A percentile compares a stretch with the other conserved stretches of the same genome.
Conservation (phyloP, 2,113 vertebrate genomes). For the Rallus limicola region DNA sequence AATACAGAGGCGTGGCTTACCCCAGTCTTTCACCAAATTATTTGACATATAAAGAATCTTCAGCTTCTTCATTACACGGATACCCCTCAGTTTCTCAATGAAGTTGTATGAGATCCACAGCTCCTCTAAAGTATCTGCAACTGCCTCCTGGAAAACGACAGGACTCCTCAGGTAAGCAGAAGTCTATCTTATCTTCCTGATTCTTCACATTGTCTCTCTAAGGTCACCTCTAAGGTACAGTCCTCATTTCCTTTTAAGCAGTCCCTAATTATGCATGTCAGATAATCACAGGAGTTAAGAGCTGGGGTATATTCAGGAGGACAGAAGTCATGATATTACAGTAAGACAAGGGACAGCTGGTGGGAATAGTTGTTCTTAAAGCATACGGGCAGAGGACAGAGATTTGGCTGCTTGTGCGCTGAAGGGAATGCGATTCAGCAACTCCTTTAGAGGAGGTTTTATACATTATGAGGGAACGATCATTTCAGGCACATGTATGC, state of each 20-base stretch:
- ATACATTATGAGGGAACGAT: neutral
- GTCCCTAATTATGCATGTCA: neutral
- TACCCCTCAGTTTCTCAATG: conserved; percentile 95
- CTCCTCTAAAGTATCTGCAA: conserved; percentile 91
- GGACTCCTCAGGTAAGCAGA: conserved; percentile 24
- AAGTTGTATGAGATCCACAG: conserved; percentile 97
- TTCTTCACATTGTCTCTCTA: neutral
- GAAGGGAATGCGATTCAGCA: neutral
- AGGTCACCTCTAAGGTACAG: neutral
- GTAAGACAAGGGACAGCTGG: neutral
- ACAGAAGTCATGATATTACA: neutral
- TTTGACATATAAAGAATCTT: conserved; percentile 97
- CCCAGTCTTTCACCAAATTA: conserved; percentile 97
- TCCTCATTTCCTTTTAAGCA: neutral
- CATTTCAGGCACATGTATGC: neutral
- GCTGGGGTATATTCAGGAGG: neutral
- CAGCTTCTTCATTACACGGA: conserved; percentile 91
- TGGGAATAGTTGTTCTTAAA: neutral
- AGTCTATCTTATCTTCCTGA: neutral
- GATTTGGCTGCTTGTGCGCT: neutral
- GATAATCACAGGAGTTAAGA: neutral
- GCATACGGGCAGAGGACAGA: neutral
- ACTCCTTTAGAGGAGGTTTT: neutral
- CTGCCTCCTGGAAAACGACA: conserved; percentile 84
- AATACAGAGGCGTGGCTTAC: conserved; percentile 71